Percentiles rank a stretch among this genome's conserved stretches.
phyloP scores from a whole-genome alignment of 2,113 vertebrate genomes.

The Neopipo cinnamomea region DNA sequence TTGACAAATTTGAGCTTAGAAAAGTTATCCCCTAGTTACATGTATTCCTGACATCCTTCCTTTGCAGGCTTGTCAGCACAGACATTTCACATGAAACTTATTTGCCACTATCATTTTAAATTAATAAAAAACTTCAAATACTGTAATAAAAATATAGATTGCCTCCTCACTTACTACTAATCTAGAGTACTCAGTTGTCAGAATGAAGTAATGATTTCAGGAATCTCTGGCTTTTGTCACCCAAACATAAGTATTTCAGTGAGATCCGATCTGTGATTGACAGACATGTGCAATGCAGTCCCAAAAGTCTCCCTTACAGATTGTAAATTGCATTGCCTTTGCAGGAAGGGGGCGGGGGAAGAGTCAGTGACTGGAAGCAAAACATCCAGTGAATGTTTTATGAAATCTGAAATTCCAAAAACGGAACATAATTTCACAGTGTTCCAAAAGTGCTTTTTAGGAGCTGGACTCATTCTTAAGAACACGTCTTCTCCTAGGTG shows the following conservation, averaged over 20 bases:
- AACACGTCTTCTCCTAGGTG: neutral
- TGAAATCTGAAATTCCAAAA: neutral
- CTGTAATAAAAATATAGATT: neutral
- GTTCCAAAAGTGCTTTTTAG: neutral
- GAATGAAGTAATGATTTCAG: neutral
- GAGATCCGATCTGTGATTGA: neutral
- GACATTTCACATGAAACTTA: neutral
- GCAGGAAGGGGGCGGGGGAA: fast-evolving
- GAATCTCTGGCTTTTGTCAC: neutral
- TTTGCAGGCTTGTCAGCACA: neutral
- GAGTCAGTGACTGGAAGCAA: neutral
- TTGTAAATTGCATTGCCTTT: neutral
- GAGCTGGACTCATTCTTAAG: neutral
- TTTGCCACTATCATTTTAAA: neutral
- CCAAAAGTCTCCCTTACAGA: neutral
- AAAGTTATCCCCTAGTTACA: neutral
- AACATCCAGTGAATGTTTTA: neutral
- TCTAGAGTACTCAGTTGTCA: neutral
- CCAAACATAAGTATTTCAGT: neutral
- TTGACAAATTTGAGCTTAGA: conserved; percentile 1
- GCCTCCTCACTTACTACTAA: neutral
- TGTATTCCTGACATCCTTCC: neutral
- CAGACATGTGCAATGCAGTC: neutral
- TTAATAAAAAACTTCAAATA: neutral
- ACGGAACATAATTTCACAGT: neutral